Base-by-base conservation (phyloP, 2,113 vertebrate species). In the Saccopteryx leptura region DNA sequence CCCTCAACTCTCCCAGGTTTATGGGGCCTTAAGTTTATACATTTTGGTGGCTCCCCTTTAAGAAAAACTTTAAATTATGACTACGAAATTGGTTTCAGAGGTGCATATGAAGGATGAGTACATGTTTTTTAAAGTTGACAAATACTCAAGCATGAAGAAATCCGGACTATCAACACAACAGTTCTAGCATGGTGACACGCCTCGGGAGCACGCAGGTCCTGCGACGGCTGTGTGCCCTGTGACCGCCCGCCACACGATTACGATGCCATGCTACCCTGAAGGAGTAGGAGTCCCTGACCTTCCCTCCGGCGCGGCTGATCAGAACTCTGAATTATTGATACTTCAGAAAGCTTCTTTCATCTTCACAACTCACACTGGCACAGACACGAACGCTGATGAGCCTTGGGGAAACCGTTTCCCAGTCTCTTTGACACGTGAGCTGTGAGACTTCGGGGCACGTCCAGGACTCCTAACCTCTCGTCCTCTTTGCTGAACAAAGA, bases 131-230 rank as follows among this genome's bases (percentile, higher is more conserved):
- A 68, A 52, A 69, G n/a, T 0, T 52, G 48, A 88, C 65, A 88
- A 65, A 86, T 19, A 48, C 12, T 46, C 6, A n/a, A 48, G 63
- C 21, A 19, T 39, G 4, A 50, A 11, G 23, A 46, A 69, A 15
- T n/a, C 66, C 66, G 18, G 66, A 68, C 17, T 9, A 68, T 68
- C 66, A n/a, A 68, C 65, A 68, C 8, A 7, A 26, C 7, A 2
- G 2, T 26, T 17, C 28, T 7, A 33, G 48, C 0, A 9, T 0
- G 3, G 2, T 14, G 18, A 15, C 24, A 18, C 3, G 3, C 3
- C 3, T 26, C 28, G 28, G 58, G 7, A 5, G 46, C 0, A 1
- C 52, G 52, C 3, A 31, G 50, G 19, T 11, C 39, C 74, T 14
- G 4, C 7, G 0, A 13, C 1, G n/a, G 24, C 7, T 68, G 2